phyloP scores from a whole-genome alignment of 2,113 vertebrate genomes.

The Phocoena sinus region DNA sequence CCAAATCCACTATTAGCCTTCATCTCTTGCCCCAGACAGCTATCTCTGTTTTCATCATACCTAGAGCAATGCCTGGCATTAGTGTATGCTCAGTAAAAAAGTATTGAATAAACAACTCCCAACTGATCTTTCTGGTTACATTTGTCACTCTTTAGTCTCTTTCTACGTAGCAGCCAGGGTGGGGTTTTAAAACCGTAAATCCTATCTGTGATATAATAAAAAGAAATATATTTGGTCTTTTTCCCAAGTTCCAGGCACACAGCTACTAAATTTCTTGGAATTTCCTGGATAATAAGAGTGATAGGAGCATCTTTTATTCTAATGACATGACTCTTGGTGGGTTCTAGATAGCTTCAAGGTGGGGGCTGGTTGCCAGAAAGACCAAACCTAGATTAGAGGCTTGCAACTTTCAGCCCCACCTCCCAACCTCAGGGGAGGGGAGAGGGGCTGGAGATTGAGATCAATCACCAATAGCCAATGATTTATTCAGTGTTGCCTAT shows the following conservation, averaged over 20 bases:
- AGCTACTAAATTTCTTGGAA: background rate
- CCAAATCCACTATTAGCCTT: background rate
- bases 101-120: background rate
- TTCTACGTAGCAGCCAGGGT: background rate
- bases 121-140: background rate
- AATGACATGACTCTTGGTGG: background rate
- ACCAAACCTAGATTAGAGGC: background rate
- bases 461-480: background rate
- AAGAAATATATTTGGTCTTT: background rate
- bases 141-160: background rate
- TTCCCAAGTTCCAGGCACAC: background rate
- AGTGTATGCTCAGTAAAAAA: background rate
- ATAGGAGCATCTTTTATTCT: background rate
- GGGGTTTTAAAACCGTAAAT: background rate
- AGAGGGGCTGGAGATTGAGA: background rate
- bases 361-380: background rate
- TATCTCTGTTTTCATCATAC: background rate
- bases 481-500: background rate
- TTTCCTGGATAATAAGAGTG: background rate
- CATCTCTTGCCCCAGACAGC: background rate
- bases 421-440: background rate
- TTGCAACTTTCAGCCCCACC: background rate
- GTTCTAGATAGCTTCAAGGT: background rate
- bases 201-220: background rate
- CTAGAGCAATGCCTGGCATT: background rate